A percentile compares a stretch with the other conserved stretches of the same genome.
Conservation (phyloP, 1,140 invertebrate species). For the Pinna nobilis region DNA sequence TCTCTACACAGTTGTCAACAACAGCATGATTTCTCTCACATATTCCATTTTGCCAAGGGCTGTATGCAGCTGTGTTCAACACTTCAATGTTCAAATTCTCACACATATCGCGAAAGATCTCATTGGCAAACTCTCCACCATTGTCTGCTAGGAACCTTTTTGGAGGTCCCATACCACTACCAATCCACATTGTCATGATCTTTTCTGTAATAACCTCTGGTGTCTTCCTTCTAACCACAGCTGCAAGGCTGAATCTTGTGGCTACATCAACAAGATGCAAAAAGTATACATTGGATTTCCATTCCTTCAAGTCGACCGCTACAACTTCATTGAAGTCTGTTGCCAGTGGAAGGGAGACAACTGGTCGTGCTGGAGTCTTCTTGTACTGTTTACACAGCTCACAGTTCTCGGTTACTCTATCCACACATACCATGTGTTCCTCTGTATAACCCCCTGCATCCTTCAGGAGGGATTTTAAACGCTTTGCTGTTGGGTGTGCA, state of each 20-base stretch:
- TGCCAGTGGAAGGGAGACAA: conserved; percentile 28
- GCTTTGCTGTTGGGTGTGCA: conserved; percentile 25
- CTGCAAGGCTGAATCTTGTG: conserved; percentile 20
- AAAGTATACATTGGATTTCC: conserved; percentile 18
- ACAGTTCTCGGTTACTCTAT: conserved; percentile 30
- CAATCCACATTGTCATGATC: conserved; percentile 26
- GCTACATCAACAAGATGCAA: conserved; percentile 38
- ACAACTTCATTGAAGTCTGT: conserved; percentile 41
- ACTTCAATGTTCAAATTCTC: conserved; percentile 46
- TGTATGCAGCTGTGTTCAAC: conserved; percentile 39
- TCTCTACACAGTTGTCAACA: too few relatives aligned
- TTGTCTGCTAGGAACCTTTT: conserved; percentile 25
- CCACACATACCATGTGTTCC: conserved; percentile 4
- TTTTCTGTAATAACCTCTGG: conserved; percentile 32
- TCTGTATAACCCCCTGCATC: conserved; percentile 4
- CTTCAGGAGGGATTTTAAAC: conserved; percentile 10
- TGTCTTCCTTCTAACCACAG: conserved; percentile 30
- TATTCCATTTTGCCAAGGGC: conserved; percentile 44
- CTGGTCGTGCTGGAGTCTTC: conserved; percentile 28
- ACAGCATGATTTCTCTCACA: conserved; percentile 39
- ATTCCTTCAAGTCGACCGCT: conserved; percentile 32
- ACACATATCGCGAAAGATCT: conserved; percentile 27
- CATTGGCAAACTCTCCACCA: conserved; percentile 37
- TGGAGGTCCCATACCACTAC: conserved; percentile 25
- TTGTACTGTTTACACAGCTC: conserved; percentile 42